phyloP scores from a whole-genome alignment of 2,113 vertebrate species.

The Sterrhoptilus dennistouni region DNA sequence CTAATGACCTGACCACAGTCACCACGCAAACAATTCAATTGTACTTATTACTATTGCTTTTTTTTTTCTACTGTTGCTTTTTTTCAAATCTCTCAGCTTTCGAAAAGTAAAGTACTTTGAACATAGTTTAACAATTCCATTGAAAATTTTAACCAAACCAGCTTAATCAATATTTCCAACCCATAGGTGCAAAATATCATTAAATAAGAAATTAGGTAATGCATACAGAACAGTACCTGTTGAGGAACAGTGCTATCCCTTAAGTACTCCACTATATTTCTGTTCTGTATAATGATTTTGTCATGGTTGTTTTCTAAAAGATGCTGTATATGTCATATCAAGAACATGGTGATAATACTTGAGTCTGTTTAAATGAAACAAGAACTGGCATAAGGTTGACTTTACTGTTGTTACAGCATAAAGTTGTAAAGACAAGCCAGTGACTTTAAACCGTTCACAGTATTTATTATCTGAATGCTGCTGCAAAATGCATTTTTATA shows the following conservation, averaged over 20 bases:
- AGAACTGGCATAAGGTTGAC: conserved; percentile 21
- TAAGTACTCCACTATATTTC: background rate
- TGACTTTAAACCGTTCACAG: conserved; percentile 13
- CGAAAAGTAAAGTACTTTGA: background rate
- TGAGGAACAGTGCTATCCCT: background rate
- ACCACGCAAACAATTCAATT: background rate
- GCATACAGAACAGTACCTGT: background rate
- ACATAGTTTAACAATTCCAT: background rate
- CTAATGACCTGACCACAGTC: background rate
- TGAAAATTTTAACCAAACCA: background rate
- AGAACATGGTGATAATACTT: background rate
- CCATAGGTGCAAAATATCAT: background rate
- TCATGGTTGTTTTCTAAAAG: background rate
- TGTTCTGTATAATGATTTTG: background rate
- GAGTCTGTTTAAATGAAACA: conserved; percentile 11
- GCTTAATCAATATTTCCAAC: background rate
- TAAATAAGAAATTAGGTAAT: background rate
- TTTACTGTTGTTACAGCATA: background rate
- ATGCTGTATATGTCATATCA: background rate
- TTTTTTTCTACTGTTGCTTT: background rate
- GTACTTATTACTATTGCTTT: background rate
- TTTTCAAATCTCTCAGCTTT: background rate
- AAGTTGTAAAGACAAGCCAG: conserved; percentile 2
- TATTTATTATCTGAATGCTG: conserved; percentile 49
- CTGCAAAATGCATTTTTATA: conserved; percentile 48